phyloP scores from a whole-genome alignment of 23 tunicate genomes.

The Trididemnum miniatum region DNA sequence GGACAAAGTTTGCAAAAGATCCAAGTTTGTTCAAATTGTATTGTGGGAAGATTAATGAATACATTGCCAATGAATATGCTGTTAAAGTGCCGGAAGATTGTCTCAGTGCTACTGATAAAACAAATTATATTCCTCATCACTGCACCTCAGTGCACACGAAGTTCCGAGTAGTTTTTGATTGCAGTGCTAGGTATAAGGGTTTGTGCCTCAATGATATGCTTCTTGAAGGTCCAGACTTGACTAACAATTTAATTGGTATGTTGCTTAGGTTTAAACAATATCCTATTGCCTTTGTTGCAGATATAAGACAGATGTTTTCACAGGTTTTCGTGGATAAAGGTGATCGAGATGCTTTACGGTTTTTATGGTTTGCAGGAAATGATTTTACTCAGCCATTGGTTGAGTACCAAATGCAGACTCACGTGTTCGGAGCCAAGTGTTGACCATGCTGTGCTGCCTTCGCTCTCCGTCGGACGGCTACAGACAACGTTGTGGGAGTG shows the following conservation, averaged over 20 bases:
- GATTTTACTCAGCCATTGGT: neutral
- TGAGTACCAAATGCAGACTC: neutral
- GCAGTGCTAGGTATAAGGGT: neutral
- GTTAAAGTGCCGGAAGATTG: neutral
- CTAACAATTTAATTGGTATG: neutral
- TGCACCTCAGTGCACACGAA: neutral
- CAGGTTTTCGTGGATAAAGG: neutral
- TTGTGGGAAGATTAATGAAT: neutral
- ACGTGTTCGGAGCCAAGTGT: neutral
- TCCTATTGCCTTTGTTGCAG: neutral
- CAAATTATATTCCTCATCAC: slow-evolving; percentile 12
- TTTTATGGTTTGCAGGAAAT: neutral
- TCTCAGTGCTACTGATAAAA: neutral
- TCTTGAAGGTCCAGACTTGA: neutral
- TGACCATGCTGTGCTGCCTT: neutral
- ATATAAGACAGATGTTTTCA: neutral
- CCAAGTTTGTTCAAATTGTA: neutral
- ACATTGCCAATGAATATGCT: slow-evolving; percentile 7
- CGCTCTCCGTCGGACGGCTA: neutral
- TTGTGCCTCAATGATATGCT: neutral
- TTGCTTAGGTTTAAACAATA: neutral
- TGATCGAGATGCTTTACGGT: neutral
- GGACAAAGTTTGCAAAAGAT: neutral
- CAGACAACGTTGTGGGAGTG: neutral
- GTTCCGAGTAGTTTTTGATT: slow-evolving; percentile 30